Evolutionary conservation across 2,888 invertebrate species (phyloP), one percentile per base, ranked within the genome.

Genomic region (Luffia ferchaultella): DNA sequence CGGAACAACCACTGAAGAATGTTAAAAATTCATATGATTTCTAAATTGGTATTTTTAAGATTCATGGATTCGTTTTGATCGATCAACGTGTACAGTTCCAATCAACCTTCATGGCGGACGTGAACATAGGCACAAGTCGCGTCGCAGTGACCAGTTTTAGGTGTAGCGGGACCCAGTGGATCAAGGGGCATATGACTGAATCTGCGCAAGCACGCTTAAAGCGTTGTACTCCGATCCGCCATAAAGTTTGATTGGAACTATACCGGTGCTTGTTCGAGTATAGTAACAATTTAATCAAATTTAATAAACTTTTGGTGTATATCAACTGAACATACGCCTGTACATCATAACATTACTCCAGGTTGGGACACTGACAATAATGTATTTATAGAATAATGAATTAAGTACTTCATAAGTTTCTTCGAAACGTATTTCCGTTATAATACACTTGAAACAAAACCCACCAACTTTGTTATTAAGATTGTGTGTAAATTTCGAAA

Each of bases 401-500:
- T 30, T 30, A 30, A 12, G n/a, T n/a, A n/a, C n/a, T n/a, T n/a
- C 30, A 7, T 30, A 7, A 30, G 30, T 30, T 30, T 30, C 12
- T 30, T 7, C 5, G 5, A 3, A 30, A 30, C 12, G 3, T 30
- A 30, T 3, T 30, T 30, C 12, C 30, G 30, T 30, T 30, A 12
- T 12, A 30, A 12, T 12, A 30, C 12, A 12, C 5, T 12, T 30
- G 30, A 7, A 30, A 30, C 12, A 30, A 30, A 3, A 30, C 30
- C 3, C 30, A 30, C 12, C 30, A 12, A 7, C 30, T 30, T 30
- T 55, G 52, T 52, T 55, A 57, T 54, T 58, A 54, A 55, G 52
- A 55, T 54, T 55, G 53, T 55, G 44, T 42, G 50, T 49, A 51
- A 53, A 54, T 54, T 54, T 54, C 56, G 58, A 55, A 53, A 55